Evolutionary conservation across 2,113 vertebrate species (phyloP), one percentile per base, ranked within the genome.

Genomic region (Jacana jacana): DNA sequence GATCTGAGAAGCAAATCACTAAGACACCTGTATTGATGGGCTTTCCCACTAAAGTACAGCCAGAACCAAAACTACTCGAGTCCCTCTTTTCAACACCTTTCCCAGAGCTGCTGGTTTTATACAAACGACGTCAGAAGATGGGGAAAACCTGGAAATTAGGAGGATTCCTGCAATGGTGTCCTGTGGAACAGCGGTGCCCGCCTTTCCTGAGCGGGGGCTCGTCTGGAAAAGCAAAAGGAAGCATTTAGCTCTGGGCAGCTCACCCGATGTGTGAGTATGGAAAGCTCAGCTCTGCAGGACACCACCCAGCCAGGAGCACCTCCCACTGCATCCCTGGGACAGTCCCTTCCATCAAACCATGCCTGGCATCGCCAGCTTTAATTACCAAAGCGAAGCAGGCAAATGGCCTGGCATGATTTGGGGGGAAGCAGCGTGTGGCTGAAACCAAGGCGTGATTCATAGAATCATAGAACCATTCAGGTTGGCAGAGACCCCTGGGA

Each of bases 181-280:
- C 63, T 28, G 18, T 10, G 4, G 24, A 30, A 24, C 1, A 3
- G 83, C 52, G 33, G 46, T 0, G 14, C 49, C 6, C 1, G 5
- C 27, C 17, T 58, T 73, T 42, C 42, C 18, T 3, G 60, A 22
- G 22, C 40, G 7, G 28, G 55, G 40, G 70, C 77, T 60, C 10
- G 13, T 23, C 37, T 39, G 33, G 60, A 37, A 44, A 61, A 44
- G 33, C 51, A 7, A 28, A 23, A 48, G 4, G 48, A 60, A 31
- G 54, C 12, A 8, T 48, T 71, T 79, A 33, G 61, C 52, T 58
- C 35, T 4, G 6, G 27, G 52, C 46, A 20, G 46, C 46, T 60
- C 44, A 28, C 28, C 42, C 6, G 25, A 28, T 2, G 54, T 54
- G 13, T 52, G 60, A 17, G 39, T 17, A 7, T 0, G 13, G 57